Evolutionary conservation across 1,140 invertebrate genomes (phyloP).

Genomic region (Teleopsis dalmanni): DNA sequence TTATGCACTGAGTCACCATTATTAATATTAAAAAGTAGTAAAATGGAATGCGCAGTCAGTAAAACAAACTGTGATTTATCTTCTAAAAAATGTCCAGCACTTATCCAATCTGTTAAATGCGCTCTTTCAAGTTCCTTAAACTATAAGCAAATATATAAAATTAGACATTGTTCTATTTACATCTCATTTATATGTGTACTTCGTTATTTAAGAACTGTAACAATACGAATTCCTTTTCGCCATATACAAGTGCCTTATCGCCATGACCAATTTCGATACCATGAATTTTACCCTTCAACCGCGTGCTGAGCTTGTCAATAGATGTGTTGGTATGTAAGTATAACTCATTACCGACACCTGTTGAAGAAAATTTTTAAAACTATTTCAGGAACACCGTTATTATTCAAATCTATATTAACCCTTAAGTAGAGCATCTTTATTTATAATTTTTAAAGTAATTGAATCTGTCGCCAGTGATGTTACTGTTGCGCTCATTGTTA

Average conservation of each 20-base stretch:
- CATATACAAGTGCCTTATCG: conserved; percentile 5
- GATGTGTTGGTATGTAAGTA: conserved; percentile 1
- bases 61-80: conserved; percentile 19
- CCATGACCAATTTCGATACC: conserved; percentile 3
- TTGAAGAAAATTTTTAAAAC: not conserved
- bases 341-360: conserved; percentile 16
- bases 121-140: conserved; percentile 21
- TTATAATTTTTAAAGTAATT: too few relatives aligned
- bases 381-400: too few relatives aligned
- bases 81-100: conserved; percentile 21
- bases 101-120: conserved; percentile 34
- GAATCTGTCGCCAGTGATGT: too few relatives aligned
- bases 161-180: not conserved
- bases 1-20: conserved; percentile 5
- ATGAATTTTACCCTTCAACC: conserved; percentile 12
- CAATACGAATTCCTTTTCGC: conserved; percentile 16
- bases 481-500: too few relatives aligned
- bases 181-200: not conserved
- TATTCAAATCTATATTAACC: too few relatives aligned
- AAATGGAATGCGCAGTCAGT: conserved; percentile 29
- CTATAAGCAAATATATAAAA: conserved; percentile 1
- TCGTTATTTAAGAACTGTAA: not conserved
- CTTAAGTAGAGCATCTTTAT: too few relatives aligned
- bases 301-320: conserved; percentile 1
- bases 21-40: conserved; percentile 21